A percentile compares a stretch with the other conserved stretches of the same genome.
These are phyloP conservation scores for Craterocephalus amniculus DNA, from an alignment of 2,797 vertebrate species.

Conservation along the genomic window DNA sequence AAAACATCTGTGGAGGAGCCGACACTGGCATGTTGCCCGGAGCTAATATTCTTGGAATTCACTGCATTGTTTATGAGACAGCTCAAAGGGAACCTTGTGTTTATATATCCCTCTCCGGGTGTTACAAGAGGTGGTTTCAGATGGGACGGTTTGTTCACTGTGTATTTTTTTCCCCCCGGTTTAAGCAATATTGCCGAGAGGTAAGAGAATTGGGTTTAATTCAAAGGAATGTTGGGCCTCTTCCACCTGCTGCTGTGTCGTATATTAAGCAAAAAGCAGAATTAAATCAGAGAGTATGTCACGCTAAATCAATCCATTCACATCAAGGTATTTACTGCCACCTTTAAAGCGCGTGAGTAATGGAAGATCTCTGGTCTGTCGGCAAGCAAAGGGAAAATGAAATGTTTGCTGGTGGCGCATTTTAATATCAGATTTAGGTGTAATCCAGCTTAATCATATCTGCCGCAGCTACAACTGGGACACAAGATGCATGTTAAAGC, in stretches of 20 bases:
- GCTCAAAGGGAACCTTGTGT: conserved; percentile 43
- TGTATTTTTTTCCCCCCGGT: conserved; percentile 2
- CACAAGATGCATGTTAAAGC: conserved; percentile 46
- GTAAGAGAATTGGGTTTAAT: background rate
- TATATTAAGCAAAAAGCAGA: conserved; percentile 3
- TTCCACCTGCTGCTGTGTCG: background rate
- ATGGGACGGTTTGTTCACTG: conserved; percentile 25
- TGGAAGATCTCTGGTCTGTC: conserved; percentile 17
- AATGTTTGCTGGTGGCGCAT: conserved; percentile 42
- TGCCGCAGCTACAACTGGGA: conserved; percentile 36
- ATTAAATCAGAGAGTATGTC: conserved; percentile 8
- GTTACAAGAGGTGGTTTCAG: conserved; percentile 21
- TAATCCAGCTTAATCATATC: conserved; percentile 63
- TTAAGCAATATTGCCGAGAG: background rate
- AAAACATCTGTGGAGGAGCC: conserved; percentile 49
- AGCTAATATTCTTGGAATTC: conserved; percentile 54
- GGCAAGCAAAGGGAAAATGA: conserved; percentile 27
- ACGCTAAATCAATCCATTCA: conserved; percentile 5
- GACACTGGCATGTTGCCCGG: conserved; percentile 63
- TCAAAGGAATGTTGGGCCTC: background rate
- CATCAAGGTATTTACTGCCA: conserved; percentile 14
- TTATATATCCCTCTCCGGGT: conserved; percentile 31
- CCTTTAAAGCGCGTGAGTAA: conserved; percentile 24
- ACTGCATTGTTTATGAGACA: conserved; percentile 50
- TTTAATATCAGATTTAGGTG: conserved; percentile 65